Conservation (phyloP, 2,888 invertebrate species). For the Heliconius erato region DNA sequence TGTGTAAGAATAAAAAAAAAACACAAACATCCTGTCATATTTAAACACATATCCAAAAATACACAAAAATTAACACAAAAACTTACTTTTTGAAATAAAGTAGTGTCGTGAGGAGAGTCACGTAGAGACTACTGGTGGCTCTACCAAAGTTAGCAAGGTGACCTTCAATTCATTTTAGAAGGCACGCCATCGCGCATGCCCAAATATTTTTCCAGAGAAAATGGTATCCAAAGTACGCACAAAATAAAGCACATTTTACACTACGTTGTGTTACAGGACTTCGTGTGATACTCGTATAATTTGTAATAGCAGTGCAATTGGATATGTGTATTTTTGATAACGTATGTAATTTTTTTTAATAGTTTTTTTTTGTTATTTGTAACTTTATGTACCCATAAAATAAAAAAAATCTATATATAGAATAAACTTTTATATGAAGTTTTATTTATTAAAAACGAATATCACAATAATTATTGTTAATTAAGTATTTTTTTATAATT, state of each 20-base stretch:
- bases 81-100: neutral
- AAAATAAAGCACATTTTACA: constrained; percentile 23
- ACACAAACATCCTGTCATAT: constrained; percentile 34
- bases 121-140: constrained; percentile 25
- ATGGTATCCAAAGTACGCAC: constrained; percentile 57
- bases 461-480: no score
- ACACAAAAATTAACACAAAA: neutral
- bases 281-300: neutral
- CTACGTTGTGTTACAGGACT: constrained; percentile 33
- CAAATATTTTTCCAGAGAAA: constrained; percentile 58
- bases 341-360: neutral
- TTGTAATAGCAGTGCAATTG: neutral
- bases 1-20: constrained; percentile 45
- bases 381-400: no score
- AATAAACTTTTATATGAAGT: no score
- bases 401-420: no score
- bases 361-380: no score
- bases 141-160: constrained; percentile 66
- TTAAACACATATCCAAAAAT: neutral
- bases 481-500: no score
- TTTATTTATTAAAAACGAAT: no score
- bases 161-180: constrained; percentile 77
- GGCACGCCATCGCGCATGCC: constrained; percentile 76
- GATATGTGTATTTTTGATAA: neutral
- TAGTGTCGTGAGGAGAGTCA: constrained; percentile 15